Base-by-base conservation (phyloP, 1,140 invertebrate genomes). In the Trachymyrmex cornetzi region DNA sequence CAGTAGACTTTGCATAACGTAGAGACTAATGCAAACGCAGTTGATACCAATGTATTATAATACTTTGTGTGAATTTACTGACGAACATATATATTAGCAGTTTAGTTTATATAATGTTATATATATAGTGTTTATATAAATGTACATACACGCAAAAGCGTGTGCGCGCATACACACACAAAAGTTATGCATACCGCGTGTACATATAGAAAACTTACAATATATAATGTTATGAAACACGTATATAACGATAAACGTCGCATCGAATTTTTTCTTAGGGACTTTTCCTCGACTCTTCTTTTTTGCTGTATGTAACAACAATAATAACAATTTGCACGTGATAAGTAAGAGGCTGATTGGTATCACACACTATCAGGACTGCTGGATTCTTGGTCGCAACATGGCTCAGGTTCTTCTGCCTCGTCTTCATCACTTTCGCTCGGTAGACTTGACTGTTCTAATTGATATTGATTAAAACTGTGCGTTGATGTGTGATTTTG, bases 331-430 rank as follows among this genome's bases (percentile, higher is more conserved):
- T 72, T 92, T 91, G 66, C 89, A 88, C 63, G 80, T 87, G 57
- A 89, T 87, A 67, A 86, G 5, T 87, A 86, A 16, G 9, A 30
- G 3, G 61, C 16, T 81, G 11, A 89, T 50, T 38, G 88, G 48
- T 85, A 89, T 94, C 93, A 95, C 90, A 94, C 93, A 80, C 91
- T 94, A 80, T 95, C 94, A 11, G 92, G 92, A 64, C 93, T 95
- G 77, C 93, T 94, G 0, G 87, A 86, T 24, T 94, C 92, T 7
- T 93, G 91, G 9, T 55, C 88, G 48, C 88, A 90, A 3, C 87
- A 77, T n/a, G 89, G 89, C n/a, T 95, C 94, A 5, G 77, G 89
- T 34, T 93, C 69, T 12, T 84, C 81, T 0, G 16, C n/a, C 63
- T 69, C 77, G 48, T 9, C 59, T 19, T 84, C 81, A 19, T 85